Conservation (phyloP, 2,797 vertebrate genomes). For the Rousettus madagascariensis region DNA sequence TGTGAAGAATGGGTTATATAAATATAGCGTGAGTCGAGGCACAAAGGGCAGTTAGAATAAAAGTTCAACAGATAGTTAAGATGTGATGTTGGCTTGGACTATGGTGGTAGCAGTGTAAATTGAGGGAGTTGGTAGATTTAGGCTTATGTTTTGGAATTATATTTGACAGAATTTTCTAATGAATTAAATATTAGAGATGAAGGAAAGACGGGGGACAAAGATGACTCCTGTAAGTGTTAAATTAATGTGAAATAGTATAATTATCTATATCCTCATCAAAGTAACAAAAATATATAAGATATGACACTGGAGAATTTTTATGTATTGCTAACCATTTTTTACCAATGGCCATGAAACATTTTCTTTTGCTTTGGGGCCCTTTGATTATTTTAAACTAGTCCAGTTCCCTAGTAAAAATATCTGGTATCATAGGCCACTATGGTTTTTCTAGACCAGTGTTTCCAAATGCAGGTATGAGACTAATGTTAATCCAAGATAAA, state of each 20-base stretch:
- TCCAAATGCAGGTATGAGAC: not conserved
- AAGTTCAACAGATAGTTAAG: not conserved
- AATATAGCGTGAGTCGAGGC: not conserved
- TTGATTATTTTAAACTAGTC: not conserved
- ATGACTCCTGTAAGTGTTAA: not conserved
- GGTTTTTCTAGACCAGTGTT: not conserved
- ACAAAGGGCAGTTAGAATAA: not conserved
- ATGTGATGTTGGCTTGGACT: not conserved
- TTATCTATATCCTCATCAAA: not conserved
- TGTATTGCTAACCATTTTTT: not conserved
- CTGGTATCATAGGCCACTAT: not conserved
- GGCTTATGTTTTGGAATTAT: not conserved
- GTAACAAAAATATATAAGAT: not conserved
- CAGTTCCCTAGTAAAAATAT: not conserved
- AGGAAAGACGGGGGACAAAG: not conserved
- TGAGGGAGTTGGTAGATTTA: not conserved
- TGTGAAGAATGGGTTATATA: not conserved
- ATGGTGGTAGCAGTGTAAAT: not conserved
- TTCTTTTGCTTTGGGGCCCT: not conserved
- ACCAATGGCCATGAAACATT: not conserved
- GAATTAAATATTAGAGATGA: not conserved
- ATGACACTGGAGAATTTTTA: not conserved
- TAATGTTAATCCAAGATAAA: not conserved
- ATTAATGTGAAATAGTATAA: not conserved
- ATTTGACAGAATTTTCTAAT: not conserved